Evolutionary conservation across 2,888 invertebrate genomes (phyloP).

Genomic region (Chloroclystis v-ata): DNA sequence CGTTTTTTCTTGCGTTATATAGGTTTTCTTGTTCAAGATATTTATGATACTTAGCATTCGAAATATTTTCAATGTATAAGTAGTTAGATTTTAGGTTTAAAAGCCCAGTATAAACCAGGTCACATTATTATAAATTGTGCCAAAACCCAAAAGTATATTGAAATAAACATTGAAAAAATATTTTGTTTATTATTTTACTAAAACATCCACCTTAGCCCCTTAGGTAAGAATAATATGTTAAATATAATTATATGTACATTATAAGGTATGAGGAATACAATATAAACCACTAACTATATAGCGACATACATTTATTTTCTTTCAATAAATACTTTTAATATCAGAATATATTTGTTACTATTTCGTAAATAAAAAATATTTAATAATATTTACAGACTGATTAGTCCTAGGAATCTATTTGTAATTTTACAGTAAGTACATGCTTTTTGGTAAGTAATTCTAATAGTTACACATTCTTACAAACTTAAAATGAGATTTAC

Average conservation of each 20-base stretch:
- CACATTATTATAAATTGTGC: constrained; percentile 77
- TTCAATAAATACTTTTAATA: constrained; percentile 33
- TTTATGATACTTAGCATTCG: constrained; percentile 47
- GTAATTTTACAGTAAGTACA: constrained; percentile 15
- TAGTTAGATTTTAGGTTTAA: constrained; percentile 71
- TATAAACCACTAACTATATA: neutral
- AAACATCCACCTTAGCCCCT: too few species aligned
- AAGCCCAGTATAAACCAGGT: constrained; percentile 72
- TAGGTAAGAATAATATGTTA: too few species aligned
- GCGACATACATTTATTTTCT: constrained; percentile 24
- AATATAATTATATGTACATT: too few species aligned
- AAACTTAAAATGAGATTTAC: neutral
- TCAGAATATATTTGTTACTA: constrained; percentile 36
- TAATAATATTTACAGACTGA: constrained; percentile 29
- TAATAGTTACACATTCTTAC: neutral
- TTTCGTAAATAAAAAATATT: constrained; percentile 47
- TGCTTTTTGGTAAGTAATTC: constrained; percentile 12
- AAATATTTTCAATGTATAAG: constrained; percentile 59
- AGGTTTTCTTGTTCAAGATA: constrained; percentile 38
- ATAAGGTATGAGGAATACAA: too few species aligned
- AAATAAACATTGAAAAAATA: constrained; percentile 60
- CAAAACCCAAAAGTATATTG: constrained; percentile 78
- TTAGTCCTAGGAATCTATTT: neutral
- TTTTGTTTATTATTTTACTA: constrained; percentile 42
- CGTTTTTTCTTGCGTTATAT: constrained; percentile 31